phyloP scores from a whole-genome alignment of 2,888 invertebrate genomes.

The Cryptocephalus moraei region DNA sequence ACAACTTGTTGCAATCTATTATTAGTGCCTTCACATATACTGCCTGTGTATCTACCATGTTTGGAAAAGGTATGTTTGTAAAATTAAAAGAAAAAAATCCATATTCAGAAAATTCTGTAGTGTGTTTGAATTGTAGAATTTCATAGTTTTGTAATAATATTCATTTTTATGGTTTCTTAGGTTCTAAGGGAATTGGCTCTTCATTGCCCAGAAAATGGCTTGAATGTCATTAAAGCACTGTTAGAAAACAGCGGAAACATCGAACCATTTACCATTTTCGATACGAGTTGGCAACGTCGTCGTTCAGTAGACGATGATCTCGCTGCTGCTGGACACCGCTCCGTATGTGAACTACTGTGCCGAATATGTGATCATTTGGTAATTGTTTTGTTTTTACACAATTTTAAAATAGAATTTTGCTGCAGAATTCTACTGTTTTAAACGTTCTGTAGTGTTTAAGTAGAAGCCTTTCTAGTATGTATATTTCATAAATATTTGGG shows the following conservation, averaged over 20 bases:
- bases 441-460: too few relatives aligned
- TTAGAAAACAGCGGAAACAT: conserved; percentile 43
- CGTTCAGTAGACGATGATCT: conserved; percentile 25
- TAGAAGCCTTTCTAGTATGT: too few relatives aligned
- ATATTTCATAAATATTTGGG: too few relatives aligned
- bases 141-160: too few relatives aligned
- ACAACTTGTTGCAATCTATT: conserved; percentile 63
- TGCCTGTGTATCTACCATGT: conserved; percentile 51
- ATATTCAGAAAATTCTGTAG: background rate
- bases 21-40: conserved; percentile 54
- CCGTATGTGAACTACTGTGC: conserved; percentile 71
- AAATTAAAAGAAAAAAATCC: background rate
- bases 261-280: conserved; percentile 28
- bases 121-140: too few relatives aligned
- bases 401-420: background rate
- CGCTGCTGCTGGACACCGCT: conserved; percentile 38
- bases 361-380: conserved; percentile 57
- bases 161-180: conserved; percentile 19
- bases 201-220: conserved; percentile 50
- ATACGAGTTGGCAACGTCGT: conserved; percentile 30
- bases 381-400: conserved; percentile 6
- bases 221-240: conserved; percentile 47
- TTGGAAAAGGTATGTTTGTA: conserved; percentile 48
- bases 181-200: conserved; percentile 61
- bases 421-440: too few relatives aligned